Evolutionary conservation across 1,140 invertebrate genomes (phyloP), one percentile per base, ranked within the genome.

Genomic region (Cydia fagiglandana): DNA sequence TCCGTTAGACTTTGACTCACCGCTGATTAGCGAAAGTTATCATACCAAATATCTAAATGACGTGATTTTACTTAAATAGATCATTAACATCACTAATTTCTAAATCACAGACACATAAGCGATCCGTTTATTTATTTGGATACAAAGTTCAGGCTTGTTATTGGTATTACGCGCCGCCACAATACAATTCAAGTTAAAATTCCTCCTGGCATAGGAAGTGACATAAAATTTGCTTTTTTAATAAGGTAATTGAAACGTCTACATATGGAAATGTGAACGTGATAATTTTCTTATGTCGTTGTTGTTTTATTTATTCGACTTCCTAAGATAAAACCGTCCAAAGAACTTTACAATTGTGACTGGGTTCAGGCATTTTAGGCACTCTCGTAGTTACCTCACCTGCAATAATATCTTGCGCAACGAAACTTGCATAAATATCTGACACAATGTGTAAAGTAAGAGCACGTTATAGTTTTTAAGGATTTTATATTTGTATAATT

Each of bases 71-170:
- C 15, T 17, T 56, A 56, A 53, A 66, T 66, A 7, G 34, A 68
- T 1, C 34, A 38, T 38, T 5, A 1, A 70, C n/a, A 70, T 70
- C n/a, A 9, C 15, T 41, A n/a, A 70, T 70, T 70, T 38, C 66
- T 41, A 70, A 70, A 70, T 73, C 24, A 53, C 45, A 53, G 15
- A 73, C 41, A 73, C 30, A 73, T 53, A 53, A 73, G 50, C 15
- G 50, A 5, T 53, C 41, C 5, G 13, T 47, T 47, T n/a, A 53
- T 15, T 4, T 53, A 53, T 53, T 53, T 17, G 50, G n/a, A 53
- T 53, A n/a, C 50, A n/a, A n/a, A 53, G 15, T 13, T 47, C 9
- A 53, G 15, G 50, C 50, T 45, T 45, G 10, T 45, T 12, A 45
- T 13, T 45, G 7, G 41, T 45, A 45, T 9, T 38, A 38, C 34